Conservation (phyloP, 2,113 vertebrate genomes). For the Campylorhamphus procurvoides region DNA sequence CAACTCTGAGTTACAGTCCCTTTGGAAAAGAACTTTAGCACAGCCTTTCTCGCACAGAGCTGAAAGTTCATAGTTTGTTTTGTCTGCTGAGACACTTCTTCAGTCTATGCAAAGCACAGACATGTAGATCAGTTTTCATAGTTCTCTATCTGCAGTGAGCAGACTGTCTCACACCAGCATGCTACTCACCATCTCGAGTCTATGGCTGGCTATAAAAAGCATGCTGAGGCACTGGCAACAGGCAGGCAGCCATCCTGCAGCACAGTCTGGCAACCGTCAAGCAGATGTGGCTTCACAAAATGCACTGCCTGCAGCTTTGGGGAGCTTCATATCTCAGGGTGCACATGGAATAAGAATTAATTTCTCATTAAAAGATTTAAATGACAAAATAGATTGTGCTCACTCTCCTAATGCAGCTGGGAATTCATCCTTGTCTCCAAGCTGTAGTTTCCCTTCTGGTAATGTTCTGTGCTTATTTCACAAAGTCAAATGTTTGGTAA, state of each 20-base stretch:
- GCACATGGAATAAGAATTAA: background rate
- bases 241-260: background rate
- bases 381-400: background rate
- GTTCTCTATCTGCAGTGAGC: background rate
- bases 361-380: conserved; percentile 14
- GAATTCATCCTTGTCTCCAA: background rate
- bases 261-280: background rate
- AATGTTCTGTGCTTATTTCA: background rate
- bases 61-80: background rate
- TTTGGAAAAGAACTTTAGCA: background rate
- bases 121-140: background rate
- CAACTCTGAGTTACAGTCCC: background rate
- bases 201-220: background rate
- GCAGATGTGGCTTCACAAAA: background rate
- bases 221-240: background rate
- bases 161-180: conserved; percentile 33
- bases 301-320: background rate
- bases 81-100: background rate
- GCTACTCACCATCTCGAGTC: conserved; percentile 1
- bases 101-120: background rate
- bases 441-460: background rate
- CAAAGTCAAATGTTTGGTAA: background rate
- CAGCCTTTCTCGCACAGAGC: background rate
- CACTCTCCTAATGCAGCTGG: background rate
- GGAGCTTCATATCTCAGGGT: background rate